Percentiles rank a stretch among this genome's conserved stretches.
Conservation (phyloP, 2,888 invertebrate species). For the Protonemura montana region DNA sequence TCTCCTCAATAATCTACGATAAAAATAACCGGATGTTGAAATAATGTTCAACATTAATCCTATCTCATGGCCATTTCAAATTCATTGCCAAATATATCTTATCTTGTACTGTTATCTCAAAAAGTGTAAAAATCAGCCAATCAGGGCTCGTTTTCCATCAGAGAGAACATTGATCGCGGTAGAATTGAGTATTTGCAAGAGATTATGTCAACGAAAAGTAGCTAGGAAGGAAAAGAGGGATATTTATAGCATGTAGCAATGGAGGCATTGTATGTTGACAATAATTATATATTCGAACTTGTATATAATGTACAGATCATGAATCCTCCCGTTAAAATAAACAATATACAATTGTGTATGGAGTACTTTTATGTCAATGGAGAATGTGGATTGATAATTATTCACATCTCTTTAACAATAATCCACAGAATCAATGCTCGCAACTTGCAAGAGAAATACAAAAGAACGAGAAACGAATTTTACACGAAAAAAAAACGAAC, state of each 20-base stretch:
- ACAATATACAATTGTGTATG: neutral
- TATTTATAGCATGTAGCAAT: neutral
- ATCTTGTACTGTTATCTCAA: no score
- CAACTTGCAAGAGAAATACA: neutral
- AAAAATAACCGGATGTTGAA: no score
- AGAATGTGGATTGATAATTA: neutral
- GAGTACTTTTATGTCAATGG: neutral
- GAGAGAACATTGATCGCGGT: no score
- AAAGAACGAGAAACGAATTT: neutral
- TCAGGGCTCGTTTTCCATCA: no score
- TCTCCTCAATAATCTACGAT: no score
- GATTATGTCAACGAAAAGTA: no score
- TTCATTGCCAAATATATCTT: no score
- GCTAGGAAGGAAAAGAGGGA: neutral
- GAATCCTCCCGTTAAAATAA: conserved; percentile 7
- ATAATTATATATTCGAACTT: conserved; percentile 12
- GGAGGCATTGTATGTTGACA: neutral
- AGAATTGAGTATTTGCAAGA: no score
- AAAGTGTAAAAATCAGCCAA: no score
- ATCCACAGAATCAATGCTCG: neutral
- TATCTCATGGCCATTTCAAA: no score
- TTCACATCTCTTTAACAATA: neutral
- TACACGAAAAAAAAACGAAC: neutral
- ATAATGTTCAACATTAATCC: no score
- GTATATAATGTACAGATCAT: conserved; percentile 1